These are phyloP conservation scores for Notechis scutatus DNA, from an alignment of 2,113 vertebrate species.

Conservation along the genomic window DNA sequence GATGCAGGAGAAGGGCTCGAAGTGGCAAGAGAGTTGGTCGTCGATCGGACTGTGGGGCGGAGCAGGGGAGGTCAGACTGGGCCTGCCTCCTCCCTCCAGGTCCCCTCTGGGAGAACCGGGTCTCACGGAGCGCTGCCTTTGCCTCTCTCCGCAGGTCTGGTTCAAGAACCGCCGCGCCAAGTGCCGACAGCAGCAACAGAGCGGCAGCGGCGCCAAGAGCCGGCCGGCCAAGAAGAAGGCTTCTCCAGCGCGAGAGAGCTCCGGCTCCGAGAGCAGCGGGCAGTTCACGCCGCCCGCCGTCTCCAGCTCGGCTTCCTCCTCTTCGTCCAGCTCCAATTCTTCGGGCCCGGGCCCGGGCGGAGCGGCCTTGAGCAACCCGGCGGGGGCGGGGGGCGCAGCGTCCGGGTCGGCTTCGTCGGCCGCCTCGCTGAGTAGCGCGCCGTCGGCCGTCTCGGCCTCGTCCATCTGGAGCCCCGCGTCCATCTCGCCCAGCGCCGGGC, in stretches of 20 bases:
- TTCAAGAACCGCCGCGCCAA: slow-evolving; percentile 98
- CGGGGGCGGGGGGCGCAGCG: slow-evolving; percentile 34
- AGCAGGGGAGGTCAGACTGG: background rate
- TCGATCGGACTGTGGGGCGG: background rate
- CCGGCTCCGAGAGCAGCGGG: slow-evolving; percentile 92
- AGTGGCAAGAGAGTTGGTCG: background rate
- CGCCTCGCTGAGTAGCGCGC: slow-evolving; percentile 72
- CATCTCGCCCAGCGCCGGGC: slow-evolving; percentile 87
- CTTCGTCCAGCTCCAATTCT: slow-evolving; percentile 66
- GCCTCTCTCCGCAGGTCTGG: slow-evolving; percentile 80
- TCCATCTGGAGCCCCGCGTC: slow-evolving; percentile 97
- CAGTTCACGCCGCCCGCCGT: slow-evolving; percentile 94
- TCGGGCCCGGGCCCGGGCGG: slow-evolving; percentile 62
- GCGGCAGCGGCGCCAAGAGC: slow-evolving; percentile 83
- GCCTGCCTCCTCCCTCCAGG: background rate
- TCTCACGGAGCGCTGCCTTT: background rate
- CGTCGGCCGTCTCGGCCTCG: slow-evolving; percentile 71
- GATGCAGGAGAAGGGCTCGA: background rate
- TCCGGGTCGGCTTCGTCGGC: slow-evolving; percentile 69
- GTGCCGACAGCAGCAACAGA: slow-evolving; percentile 93
- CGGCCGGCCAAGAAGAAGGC: slow-evolving; percentile 95
- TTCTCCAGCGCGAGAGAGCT: slow-evolving; percentile 92
- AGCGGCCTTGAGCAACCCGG: slow-evolving; percentile 76
- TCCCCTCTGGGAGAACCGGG: background rate
- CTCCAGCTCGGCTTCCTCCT: slow-evolving; percentile 87